Conservation (phyloP, 2,113 vertebrate genomes). For the Grantiella picta region DNA sequence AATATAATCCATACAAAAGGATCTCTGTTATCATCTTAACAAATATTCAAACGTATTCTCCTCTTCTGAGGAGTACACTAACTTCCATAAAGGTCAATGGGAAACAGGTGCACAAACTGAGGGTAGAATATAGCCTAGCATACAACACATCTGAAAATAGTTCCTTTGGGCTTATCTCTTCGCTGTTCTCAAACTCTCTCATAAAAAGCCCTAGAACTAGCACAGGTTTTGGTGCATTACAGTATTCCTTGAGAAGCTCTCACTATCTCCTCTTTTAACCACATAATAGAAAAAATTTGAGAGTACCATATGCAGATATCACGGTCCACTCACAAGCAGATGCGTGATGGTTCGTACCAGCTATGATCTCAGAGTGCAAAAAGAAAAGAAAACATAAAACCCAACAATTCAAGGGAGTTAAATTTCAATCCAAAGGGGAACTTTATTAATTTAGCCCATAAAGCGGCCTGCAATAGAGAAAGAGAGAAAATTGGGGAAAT, state of each 20-base stretch:
- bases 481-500: no score
- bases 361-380: no score
- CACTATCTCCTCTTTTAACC: slow-evolving; percentile 67
- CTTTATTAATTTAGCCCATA: no score
- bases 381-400: no score
- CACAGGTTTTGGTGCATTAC: slow-evolving; percentile 56
- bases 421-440: no score
- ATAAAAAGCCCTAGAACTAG: slow-evolving; percentile 57
- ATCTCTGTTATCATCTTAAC: not conserved
- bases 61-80: not conserved
- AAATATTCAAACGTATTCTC: not conserved
- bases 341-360: no score
- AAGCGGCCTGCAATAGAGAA: no score
- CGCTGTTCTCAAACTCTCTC: slow-evolving; percentile 54
- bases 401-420: no score
- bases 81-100: slow-evolving; percentile 22
- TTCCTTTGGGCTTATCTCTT: slow-evolving; percentile 53
- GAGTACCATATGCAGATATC: not conserved
- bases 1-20: not conserved
- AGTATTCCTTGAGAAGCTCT: slow-evolving; percentile 43
- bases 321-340: no score
- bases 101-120: not conserved
- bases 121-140: not conserved
- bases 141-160: slow-evolving; percentile 24
- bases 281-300: slow-evolving; percentile 62